Evolutionary conservation across 2,797 vertebrate species (phyloP).

Genomic region (Pantherophis vulpinus): DNA sequence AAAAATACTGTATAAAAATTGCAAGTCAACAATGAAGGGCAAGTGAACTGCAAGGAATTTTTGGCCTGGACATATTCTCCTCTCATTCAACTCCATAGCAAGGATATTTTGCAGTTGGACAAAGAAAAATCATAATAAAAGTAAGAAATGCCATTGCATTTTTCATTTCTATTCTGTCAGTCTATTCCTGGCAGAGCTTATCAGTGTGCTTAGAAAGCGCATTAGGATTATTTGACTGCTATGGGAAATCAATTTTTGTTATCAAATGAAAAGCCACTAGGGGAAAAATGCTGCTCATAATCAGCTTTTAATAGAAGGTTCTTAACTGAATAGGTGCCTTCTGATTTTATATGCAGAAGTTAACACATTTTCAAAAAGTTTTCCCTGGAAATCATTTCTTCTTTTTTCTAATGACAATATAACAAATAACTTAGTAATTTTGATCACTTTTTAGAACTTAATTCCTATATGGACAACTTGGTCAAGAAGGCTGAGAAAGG

Average conservation of each 20-base stretch:
- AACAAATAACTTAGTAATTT: neutral
- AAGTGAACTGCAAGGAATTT: neutral
- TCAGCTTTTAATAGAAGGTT: neutral
- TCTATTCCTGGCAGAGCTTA: neutral
- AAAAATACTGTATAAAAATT: neutral
- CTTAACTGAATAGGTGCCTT: conserved; percentile 5
- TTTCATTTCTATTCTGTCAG: neutral
- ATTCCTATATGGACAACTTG: conserved; percentile 3
- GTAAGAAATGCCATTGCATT: neutral
- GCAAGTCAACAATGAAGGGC: neutral
- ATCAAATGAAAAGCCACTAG: neutral
- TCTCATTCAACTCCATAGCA: neutral
- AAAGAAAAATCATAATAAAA: neutral
- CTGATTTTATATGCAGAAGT: neutral
- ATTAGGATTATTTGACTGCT: neutral
- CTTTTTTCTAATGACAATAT: neutral
- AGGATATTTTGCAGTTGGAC: neutral
- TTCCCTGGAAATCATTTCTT: neutral
- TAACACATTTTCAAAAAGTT: neutral
- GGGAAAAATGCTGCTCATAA: neutral
- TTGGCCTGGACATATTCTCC: neutral
- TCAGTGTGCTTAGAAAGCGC: neutral
- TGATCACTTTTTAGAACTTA: neutral
- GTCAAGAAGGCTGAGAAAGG: neutral
- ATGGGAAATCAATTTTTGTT: neutral